Base-by-base conservation (phyloP, 30 jellyfish, hydroid and myxozoan species). In the Cassiopea andromeda region DNA sequence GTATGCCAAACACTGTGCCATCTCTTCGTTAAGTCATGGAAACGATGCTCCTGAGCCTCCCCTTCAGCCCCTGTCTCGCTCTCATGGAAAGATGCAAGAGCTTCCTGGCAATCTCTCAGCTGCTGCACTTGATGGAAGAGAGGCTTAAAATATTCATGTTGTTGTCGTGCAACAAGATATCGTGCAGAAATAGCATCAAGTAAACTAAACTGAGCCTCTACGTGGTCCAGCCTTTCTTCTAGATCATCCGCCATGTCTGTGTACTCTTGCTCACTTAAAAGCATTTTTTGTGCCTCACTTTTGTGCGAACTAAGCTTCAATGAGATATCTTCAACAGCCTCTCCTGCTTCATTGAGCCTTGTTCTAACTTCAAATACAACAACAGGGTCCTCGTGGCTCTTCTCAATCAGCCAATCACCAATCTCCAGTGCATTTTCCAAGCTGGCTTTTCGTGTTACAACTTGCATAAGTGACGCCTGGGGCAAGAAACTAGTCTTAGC, bases 321-420 rank as follows among this genome's bases (percentile, higher is more conserved):
- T 7, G 93, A 80, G 43, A 85, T 46, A n/a, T 87, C 92, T 14
- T 82, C 93, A 45, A 86, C 87, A 13, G 94, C 88, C 61, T 77
- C 49, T 38, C 70, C 70, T 2, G 91, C 94, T 75, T 90, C 95
- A 14, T 81, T 87, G 1, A 94, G 92, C 75, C 92, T 97, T 64
- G 93, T 58, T 46, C 88, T 85, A 16, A 89, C 95, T 64, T 94
- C 98, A 76, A 85, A 90, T 16, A 90, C 87, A 50, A 89, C 93
- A 18, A 82, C 87, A 46, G 97, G 94, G 70, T 94, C 97, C 75
- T 91, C 84, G 8, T 73, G 92, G 46, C 97, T 81, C 75, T 84
- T 90, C 81, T 91, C 98, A 46, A 94, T 80, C 45, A 94, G 73
- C 98, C 98, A 94, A 66, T 94, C 98, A 1, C 97, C 98, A 15